Evolutionary conservation across 1,140 invertebrate genomes (phyloP).

Genomic region (Ceratoteleas bidentatus): DNA sequence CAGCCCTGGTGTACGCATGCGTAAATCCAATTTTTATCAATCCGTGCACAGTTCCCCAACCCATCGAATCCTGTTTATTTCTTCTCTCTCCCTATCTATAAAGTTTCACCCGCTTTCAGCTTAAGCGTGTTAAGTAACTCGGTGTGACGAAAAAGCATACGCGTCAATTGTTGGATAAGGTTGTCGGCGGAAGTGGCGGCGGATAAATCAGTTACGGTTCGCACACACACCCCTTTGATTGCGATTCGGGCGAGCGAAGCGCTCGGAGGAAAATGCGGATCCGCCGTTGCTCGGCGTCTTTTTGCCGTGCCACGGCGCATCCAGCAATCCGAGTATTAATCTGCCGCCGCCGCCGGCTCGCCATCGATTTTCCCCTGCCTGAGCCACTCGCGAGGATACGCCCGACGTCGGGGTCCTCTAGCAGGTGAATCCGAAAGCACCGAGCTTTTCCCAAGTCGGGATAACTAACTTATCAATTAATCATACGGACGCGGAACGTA

Average conservation of each 20-base stretch:
- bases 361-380: slow-evolving; percentile 64
- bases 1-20: too few relatives aligned
- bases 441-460: slow-evolving; percentile 42
- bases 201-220: slow-evolving; percentile 62
- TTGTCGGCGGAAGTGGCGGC: slow-evolving; percentile 37
- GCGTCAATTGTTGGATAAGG: slow-evolving; percentile 47
- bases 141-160: slow-evolving; percentile 20
- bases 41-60: too few relatives aligned
- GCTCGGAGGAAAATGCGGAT: slow-evolving; percentile 58
- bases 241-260: slow-evolving; percentile 38
- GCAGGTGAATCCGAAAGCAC: slow-evolving; percentile 57
- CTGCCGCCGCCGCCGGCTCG: slow-evolving; percentile 54
- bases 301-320: slow-evolving; percentile 36
- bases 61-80: too few relatives aligned
- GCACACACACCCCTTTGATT: slow-evolving; percentile 61
- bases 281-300: slow-evolving; percentile 29
- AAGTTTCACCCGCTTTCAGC: too few relatives aligned
- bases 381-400: slow-evolving; percentile 16
- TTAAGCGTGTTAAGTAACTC: too few relatives aligned
- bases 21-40: too few relatives aligned
- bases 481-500: slow-evolving; percentile 33
- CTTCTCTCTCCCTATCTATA: too few relatives aligned
- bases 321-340: slow-evolving; percentile 62
- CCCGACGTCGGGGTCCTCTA: slow-evolving; percentile 59
- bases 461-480: slow-evolving; percentile 57